Base-by-base conservation (phyloP, 1,140 invertebrate genomes). In the Eumeta japonica region DNA sequence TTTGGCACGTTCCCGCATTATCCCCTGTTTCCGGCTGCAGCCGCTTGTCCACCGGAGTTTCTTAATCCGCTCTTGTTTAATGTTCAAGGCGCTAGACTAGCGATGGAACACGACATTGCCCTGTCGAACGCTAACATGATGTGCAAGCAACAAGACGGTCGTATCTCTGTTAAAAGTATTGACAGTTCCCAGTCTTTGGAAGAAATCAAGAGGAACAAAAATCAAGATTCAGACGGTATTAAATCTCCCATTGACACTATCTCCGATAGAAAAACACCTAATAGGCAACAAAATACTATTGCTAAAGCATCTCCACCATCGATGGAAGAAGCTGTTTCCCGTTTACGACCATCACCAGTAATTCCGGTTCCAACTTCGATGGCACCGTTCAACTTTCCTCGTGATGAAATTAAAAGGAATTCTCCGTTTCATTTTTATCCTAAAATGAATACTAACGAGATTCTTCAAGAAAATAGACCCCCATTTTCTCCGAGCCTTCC, bases 281-380 rank as follows among this genome's bases (percentile, higher is more conserved):
- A 39, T n/a, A 64, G 70, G 39, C 51, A 58, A 17, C 62, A 81
- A 76, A 66, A 45, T 29, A 32, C 56, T 14, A 63, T 60, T 16
- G 52, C 62, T 5, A 80, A 80, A 59, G 76, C 84, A 1, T 85
- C 84, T 17, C 83, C 84, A 10, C 77, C 82, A 2, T 81, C 81
- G 3, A 79, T 65, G 2, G 82, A 86, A 51, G 84, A 87, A 61
- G 81, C 82, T 1, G 77, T 73, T 7, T 78, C 79, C 3, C 80
- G 79, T 42, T 75, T 81, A 29, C 76, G 80, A 38, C 83, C 82
- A 4, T 86, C 84, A 9, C 83, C 85, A 11, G 78, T 81, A 0
- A 68, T 81, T 50, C 81, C 81, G 17, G 3, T 76, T 62, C 17
- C 60, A 5, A 61, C 70, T 10, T 54, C 72, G 3, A 59, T 75